Evolutionary conservation across 1,140 invertebrate genomes (phyloP).

Genomic region (Drosophila ironensis): DNA sequence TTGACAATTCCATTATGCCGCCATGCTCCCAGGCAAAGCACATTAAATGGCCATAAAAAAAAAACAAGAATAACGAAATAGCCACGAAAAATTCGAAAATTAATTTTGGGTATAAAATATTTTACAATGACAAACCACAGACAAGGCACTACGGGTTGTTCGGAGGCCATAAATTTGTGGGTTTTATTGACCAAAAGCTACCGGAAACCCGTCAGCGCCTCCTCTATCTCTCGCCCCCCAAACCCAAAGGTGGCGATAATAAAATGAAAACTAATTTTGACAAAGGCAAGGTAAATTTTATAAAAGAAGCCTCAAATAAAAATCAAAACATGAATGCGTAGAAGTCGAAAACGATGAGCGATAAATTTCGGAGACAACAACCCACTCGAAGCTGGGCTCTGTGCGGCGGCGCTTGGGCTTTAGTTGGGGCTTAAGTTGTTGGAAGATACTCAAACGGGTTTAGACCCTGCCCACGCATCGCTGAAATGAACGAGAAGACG

Average conservation of each 20-base stretch:
- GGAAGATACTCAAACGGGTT: conserved; percentile 23
- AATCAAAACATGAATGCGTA: conserved; percentile 46
- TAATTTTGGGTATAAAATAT: conserved; percentile 66
- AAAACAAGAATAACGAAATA: background rate
- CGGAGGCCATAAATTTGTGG: conserved; percentile 60
- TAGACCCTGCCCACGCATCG: conserved; percentile 26
- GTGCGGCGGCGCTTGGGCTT: conserved; percentile 17
- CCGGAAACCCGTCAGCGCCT: conserved; percentile 55
- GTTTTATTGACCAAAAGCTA: conserved; percentile 67
- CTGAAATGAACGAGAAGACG: conserved; percentile 8
- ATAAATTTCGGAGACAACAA: conserved; percentile 67
- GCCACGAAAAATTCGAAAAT: conserved; percentile 43
- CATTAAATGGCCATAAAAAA: conserved; percentile 63
- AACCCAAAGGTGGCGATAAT: conserved; percentile 61
- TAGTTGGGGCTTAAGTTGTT: conserved; percentile 5
- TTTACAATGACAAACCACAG: conserved; percentile 43
- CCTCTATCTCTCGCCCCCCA: conserved; percentile 16
- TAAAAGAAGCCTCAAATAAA: conserved; percentile 16
- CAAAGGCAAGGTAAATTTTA: conserved; percentile 49
- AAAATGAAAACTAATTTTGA: conserved; percentile 73
- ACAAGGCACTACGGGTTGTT: conserved; percentile 34
- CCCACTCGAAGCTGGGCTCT: conserved; percentile 45
- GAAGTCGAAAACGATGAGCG: conserved; percentile 62
- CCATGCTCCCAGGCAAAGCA: conserved; percentile 15
- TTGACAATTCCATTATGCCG: conserved; percentile 59